Evolutionary conservation across 2,888 invertebrate species (phyloP).

Genomic region (Spisula subtruncata): DNA sequence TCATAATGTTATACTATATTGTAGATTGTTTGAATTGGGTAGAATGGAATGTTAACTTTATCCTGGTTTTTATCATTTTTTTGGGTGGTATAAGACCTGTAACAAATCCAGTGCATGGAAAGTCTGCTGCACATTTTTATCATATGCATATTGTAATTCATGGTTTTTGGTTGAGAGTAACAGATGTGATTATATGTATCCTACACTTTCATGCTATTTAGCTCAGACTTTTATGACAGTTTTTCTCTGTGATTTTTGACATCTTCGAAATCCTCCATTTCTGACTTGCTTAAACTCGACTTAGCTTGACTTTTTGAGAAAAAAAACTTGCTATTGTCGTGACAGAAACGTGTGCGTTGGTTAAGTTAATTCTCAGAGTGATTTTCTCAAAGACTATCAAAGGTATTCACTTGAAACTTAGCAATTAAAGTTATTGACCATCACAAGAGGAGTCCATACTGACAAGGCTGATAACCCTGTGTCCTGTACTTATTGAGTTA

Average conservation of each 20-base stretch:
- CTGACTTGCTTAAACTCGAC: not conserved
- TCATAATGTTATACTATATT: not conserved
- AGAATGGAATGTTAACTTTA: not conserved
- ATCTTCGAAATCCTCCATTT: not conserved
- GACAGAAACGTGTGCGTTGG: too few relatives aligned
- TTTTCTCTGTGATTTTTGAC: not conserved
- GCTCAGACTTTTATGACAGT: not conserved
- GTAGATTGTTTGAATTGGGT: not conserved
- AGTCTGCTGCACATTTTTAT: not conserved
- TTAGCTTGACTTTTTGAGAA: too few relatives aligned
- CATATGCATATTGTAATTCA: constrained; percentile 20
- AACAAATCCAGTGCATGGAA: not conserved
- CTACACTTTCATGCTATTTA: not conserved
- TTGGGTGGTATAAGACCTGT: not conserved
- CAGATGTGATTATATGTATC: not conserved
- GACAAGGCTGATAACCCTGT: too few relatives aligned
- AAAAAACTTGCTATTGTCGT: too few relatives aligned
- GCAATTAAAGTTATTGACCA: too few relatives aligned
- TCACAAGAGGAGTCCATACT: too few relatives aligned
- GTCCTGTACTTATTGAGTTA: too few relatives aligned
- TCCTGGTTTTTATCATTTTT: constrained; percentile 4
- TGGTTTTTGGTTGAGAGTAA: not conserved
- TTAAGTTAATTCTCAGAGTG: too few relatives aligned
- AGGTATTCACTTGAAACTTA: too few relatives aligned
- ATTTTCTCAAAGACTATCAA: too few relatives aligned